phyloP scores from a whole-genome alignment of 1,140 invertebrate species.

The Hyles euphorbiae region DNA sequence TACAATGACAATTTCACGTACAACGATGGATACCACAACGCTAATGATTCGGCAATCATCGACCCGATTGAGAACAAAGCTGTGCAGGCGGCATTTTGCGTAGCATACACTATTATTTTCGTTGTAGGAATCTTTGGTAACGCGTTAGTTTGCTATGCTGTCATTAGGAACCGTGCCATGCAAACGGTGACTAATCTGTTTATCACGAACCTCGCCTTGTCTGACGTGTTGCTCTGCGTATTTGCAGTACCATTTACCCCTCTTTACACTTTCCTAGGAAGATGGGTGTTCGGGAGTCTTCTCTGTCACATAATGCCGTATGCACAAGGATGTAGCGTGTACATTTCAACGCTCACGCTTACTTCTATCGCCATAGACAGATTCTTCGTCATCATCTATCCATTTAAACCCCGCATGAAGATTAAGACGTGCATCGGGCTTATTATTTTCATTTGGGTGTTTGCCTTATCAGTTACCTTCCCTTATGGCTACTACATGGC shows the following conservation, averaged over 20 bases:
- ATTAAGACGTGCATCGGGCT: slow-evolving; percentile 87
- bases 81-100: slow-evolving; percentile 87
- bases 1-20: slow-evolving; percentile 36
- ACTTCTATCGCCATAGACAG: slow-evolving; percentile 97
- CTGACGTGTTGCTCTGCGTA: slow-evolving; percentile 94
- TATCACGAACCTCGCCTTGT: slow-evolving; percentile 96
- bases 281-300: slow-evolving; percentile 92
- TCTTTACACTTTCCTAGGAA: slow-evolving; percentile 90
- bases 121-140: slow-evolving; percentile 94
- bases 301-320: slow-evolving; percentile 96
- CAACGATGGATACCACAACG: slow-evolving; percentile 29
- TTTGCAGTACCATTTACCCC: slow-evolving; percentile 97
- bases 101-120: slow-evolving; percentile 92
- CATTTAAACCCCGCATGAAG: slow-evolving; percentile 94
- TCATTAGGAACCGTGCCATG: slow-evolving; percentile 94
- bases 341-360: slow-evolving; percentile 96
- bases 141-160: slow-evolving; percentile 93
- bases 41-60: slow-evolving; percentile 31
- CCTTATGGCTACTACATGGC: slow-evolving; percentile 86
- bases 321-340: slow-evolving; percentile 94
- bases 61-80: slow-evolving; percentile 80
- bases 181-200: slow-evolving; percentile 99
- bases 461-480: slow-evolving; percentile 90
- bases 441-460: slow-evolving; percentile 93
- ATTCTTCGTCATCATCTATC: slow-evolving; percentile 97